Evolutionary conservation across 2,797 vertebrate species (phyloP), one percentile per base, ranked within the genome.

Genomic region (Zenarchopterus dispar): DNA sequence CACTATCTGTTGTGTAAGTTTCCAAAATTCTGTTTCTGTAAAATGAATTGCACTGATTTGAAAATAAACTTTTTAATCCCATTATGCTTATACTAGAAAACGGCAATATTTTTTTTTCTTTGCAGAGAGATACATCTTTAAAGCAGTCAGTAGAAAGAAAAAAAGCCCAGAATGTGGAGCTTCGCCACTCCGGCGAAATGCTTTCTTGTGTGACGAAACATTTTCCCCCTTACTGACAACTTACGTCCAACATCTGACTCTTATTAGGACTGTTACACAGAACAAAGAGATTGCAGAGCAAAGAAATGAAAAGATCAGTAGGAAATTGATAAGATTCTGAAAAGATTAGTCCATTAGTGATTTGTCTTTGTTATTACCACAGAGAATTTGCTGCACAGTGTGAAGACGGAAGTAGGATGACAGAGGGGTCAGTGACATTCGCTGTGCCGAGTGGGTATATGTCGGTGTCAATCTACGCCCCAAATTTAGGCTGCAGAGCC

Each of bases 131-230:
- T 82, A n/a, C n/a, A 83, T 21, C 60, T 72, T 75, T 44, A 22
- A 62, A 74, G 68, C 69, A 66, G 77, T 62, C 23, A 71, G 62
- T 62, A 47, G 17, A 46, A 26, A 18, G 47, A 58, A 81, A 75
- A 67, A 1, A 16, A 26, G 26, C 42, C 26, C 10, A 77, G 78
- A 70, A 62, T 73, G 73, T 79, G 63, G 62, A 41, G 63, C 80
- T 86, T 73, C 70, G 48, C 73, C 76, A 63, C 80, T 85, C 79
- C 78, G 90, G 86, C 80, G 90, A 89, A 86, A 89, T 88, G 87
- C 88, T 91, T 89, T 89, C 88, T 90, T 75, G 81, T 91, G 88
- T 86, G 84, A 90, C 56, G 60, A 90, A 91, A 89, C 58, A 50
- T 78, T 79, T 68, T 62, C 24, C 28, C 69, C 70, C 67, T 85